Evolutionary conservation across 2,113 vertebrate genomes (phyloP).

Genomic region (Myrmecophaga tridactyla): DNA sequence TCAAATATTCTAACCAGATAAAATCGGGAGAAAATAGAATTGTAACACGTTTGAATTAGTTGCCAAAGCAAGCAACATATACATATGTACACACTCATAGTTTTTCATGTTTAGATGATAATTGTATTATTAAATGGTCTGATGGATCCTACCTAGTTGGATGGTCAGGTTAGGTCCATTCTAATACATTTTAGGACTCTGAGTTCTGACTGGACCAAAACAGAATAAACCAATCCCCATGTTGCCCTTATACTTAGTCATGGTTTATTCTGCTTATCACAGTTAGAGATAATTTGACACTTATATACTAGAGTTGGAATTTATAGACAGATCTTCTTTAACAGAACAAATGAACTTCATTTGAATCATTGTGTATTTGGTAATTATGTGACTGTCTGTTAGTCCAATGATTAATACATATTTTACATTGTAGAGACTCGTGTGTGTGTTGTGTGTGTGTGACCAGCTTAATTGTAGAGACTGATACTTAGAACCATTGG

Average conservation of each 20-base stretch:
- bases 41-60: background rate
- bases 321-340: background rate
- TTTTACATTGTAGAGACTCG: background rate
- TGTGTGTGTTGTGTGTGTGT: background rate
- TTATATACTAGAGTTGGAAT: background rate
- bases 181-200: background rate
- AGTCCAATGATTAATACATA: background rate
- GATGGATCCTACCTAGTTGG: background rate
- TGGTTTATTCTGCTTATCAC: conserved; percentile 25
- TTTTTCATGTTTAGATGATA: background rate
- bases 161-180: background rate
- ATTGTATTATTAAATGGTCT: background rate
- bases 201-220: background rate
- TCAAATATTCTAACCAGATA: conserved; percentile 1
- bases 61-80: background rate
- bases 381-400: background rate
- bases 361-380: background rate
- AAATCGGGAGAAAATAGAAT: background rate
- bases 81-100: background rate
- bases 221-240: background rate
- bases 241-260: background rate
- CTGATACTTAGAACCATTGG: background rate
- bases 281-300: background rate
- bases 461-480: background rate
- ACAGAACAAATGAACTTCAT: background rate